These are phyloP conservation scores for Diabrotica virgifera DNA, from an alignment of 1,140 invertebrate species.

Conservation along the genomic window DNA sequence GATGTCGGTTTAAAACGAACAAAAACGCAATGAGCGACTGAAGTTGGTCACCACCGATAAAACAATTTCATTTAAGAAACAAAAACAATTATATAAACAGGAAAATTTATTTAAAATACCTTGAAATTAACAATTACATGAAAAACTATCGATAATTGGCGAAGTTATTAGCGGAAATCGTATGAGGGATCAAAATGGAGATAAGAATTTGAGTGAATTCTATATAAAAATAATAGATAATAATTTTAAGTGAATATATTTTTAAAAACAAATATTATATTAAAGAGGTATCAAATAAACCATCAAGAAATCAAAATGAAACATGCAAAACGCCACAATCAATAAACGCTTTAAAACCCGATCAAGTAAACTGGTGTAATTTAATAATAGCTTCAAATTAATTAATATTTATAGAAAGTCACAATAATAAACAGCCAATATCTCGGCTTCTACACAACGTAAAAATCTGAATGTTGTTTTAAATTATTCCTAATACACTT, in stretches of 20 bases:
- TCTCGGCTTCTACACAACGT: slow-evolving; percentile 10
- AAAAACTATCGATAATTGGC: not conserved
- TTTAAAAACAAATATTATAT: not conserved
- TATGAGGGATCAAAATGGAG: not conserved
- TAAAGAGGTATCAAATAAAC: not conserved
- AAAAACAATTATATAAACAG: slow-evolving; percentile 3
- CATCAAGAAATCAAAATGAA: not conserved
- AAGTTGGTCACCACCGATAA: not conserved
- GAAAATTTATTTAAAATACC: slow-evolving; percentile 1
- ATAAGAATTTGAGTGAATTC: not conserved
- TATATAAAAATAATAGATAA: not conserved
- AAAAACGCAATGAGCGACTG: not conserved
- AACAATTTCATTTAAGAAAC: not conserved
- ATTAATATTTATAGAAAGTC: slow-evolving; percentile 28
- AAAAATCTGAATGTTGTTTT: slow-evolving; percentile 25
- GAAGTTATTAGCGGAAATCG: not conserved
- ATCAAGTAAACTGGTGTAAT: slow-evolving; percentile 4
- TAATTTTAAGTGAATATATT: not conserved
- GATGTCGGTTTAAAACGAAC: not conserved
- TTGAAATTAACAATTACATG: not conserved
- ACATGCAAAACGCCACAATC: not conserved
- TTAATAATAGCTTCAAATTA: slow-evolving; percentile 21
- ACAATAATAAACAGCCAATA: slow-evolving; percentile 33
- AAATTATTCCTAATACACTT: slow-evolving; percentile 21
- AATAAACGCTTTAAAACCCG: not conserved